phyloP scores from a whole-genome alignment of 1,140 invertebrate species.

The Pinna nobilis region DNA sequence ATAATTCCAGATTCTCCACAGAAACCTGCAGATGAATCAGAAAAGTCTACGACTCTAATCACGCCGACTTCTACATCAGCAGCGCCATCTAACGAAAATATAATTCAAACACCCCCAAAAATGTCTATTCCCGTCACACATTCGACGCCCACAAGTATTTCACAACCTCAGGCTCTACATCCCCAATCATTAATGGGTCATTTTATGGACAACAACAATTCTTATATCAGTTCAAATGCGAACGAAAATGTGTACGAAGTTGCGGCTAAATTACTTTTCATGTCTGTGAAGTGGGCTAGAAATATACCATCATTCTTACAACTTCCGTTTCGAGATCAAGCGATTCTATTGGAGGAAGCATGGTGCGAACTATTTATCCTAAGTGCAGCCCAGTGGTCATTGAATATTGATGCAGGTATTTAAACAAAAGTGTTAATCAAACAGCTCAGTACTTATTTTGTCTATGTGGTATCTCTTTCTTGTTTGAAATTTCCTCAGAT shows the following conservation, averaged over 20 bases:
- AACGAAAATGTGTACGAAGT: conserved; percentile 83
- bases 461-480: too few species aligned
- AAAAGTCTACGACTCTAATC: too few species aligned
- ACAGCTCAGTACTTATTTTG: too few species aligned
- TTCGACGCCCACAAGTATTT: not conserved
- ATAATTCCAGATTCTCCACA: not conserved
- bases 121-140: not conserved
- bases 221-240: not conserved
- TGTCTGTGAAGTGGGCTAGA: conserved; percentile 96
- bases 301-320: conserved; percentile 98
- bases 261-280: conserved; percentile 94
- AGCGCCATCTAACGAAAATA: not conserved
- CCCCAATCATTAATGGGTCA: not conserved
- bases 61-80: not conserved
- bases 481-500: too few species aligned
- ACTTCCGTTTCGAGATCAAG: conserved; percentile 85
- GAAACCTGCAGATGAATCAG: too few species aligned
- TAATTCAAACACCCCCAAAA: not conserved
- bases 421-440: not conserved
- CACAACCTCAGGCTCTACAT: not conserved
- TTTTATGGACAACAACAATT: not conserved
- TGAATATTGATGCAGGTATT: conserved; percentile 90
- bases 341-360: conserved; percentile 92
- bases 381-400: conserved; percentile 94
- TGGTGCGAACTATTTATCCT: conserved; percentile 98